Evolutionary conservation across 2,797 vertebrate species (phyloP).

Genomic region (Meda fulgida): DNA sequence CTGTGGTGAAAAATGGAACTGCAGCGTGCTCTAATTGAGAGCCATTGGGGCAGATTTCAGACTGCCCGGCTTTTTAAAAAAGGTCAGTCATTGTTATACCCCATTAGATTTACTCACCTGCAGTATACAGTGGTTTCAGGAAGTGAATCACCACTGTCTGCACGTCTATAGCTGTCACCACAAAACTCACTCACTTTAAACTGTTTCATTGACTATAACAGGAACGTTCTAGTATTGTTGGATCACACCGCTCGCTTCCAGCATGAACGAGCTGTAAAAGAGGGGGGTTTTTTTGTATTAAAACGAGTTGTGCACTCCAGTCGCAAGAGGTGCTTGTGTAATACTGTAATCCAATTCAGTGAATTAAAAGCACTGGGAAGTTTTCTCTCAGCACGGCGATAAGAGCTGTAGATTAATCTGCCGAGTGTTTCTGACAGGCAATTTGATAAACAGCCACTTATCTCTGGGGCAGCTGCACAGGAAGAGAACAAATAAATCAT

Average conservation of each 20-base stretch:
- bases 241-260: conserved; percentile 5
- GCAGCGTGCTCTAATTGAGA: too few relatives aligned
- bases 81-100: background rate
- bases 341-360: conserved; percentile 69
- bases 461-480: conserved; percentile 68
- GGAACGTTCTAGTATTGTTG: background rate
- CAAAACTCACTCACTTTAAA: background rate
- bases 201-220: conserved; percentile 17
- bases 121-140: background rate
- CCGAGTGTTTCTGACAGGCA: conserved; percentile 64
- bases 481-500: conserved; percentile 65
- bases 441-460: conserved; percentile 75
- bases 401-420: conserved; percentile 71
- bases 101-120: background rate
- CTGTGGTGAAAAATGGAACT: too few relatives aligned
- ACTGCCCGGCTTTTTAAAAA: background rate
- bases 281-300: conserved; percentile 65
- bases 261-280: conserved; percentile 30
- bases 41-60: too few relatives aligned
- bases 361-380: conserved; percentile 73
- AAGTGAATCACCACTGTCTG: background rate
- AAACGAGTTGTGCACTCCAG: conserved; percentile 53
- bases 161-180: background rate
- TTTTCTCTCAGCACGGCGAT: conserved; percentile 65
- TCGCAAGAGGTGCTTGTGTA: conserved; percentile 39